Evolutionary conservation across 2,888 invertebrate genomes (phyloP).

Genomic region (Esperia sulphurella): DNA sequence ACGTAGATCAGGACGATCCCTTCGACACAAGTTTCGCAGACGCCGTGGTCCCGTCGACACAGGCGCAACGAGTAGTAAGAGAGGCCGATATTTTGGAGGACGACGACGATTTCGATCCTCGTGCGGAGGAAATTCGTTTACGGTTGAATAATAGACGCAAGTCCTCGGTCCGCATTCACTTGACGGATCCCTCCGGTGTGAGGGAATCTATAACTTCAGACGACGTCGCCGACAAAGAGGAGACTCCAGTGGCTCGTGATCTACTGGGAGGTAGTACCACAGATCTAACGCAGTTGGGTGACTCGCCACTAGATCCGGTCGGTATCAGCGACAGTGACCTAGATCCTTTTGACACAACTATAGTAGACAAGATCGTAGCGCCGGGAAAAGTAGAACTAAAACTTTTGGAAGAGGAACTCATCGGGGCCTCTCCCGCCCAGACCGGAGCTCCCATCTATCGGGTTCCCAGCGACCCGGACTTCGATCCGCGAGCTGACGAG

Average conservation of each 20-base stretch:
- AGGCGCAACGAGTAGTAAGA: conserved; percentile 60
- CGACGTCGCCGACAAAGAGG: conserved; percentile 64
- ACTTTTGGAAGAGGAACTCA: conserved; percentile 87
- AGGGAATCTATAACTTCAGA: conserved; percentile 77
- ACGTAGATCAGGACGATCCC: conserved; percentile 85
- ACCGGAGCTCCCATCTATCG: conserved; percentile 45
- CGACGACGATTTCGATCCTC: conserved; percentile 82
- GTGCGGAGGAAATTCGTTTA: conserved; percentile 77
- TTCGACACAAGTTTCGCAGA: conserved; percentile 92
- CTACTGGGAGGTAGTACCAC: conserved; percentile 87
- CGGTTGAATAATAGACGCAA: conserved; percentile 65
- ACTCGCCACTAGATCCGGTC: conserved; percentile 83
- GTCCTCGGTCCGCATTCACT: conserved; percentile 79
- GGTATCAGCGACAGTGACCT: conserved; percentile 78
- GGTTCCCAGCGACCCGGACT: conserved; percentile 86
- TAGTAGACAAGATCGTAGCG: conserved; percentile 83
- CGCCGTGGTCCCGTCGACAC: conserved; percentile 73
- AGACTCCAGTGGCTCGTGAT: conserved; percentile 77
- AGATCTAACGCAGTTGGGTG: conserved; percentile 84
- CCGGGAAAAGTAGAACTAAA: conserved; percentile 89
- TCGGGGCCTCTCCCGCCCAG: conserved; percentile 66
- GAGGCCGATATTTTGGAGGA: conserved; percentile 62
- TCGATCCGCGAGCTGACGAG: conserved; percentile 88
- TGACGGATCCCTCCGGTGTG: conserved; percentile 82
- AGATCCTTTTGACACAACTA: conserved; percentile 93